Conservation (phyloP, 2,797 vertebrate genomes). For the Silurus lanzhouensis region DNA sequence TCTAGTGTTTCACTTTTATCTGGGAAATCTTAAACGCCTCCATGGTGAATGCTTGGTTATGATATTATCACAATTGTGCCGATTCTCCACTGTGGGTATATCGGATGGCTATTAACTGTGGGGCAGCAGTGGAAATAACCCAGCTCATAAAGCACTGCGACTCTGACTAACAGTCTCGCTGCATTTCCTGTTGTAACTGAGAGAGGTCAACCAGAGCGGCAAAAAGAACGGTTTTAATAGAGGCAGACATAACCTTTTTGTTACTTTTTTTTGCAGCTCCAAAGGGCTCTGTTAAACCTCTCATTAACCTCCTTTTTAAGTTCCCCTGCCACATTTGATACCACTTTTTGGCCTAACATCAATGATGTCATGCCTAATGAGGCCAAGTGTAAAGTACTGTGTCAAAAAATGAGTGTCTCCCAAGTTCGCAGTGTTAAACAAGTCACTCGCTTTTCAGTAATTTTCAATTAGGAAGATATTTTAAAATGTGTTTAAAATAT, state of each 20-base stretch:
- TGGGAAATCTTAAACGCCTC: constrained; percentile 97
- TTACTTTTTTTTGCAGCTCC: constrained; percentile 60
- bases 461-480: constrained; percentile 58
- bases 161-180: constrained; percentile 69
- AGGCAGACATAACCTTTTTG: constrained; percentile 57
- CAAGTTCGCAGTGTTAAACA: constrained; percentile 54
- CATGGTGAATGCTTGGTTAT: constrained; percentile 92
- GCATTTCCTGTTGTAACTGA: constrained; percentile 77
- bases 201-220: constrained; percentile 66
- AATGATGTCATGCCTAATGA: constrained; percentile 66
- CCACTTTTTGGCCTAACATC: constrained; percentile 61
- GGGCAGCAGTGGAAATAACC: constrained; percentile 75
- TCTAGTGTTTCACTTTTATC: constrained; percentile 98
- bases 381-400: constrained; percentile 58
- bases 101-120: constrained; percentile 80
- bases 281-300: constrained; percentile 67
- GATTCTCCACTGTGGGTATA: constrained; percentile 78
- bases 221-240: constrained; percentile 69
- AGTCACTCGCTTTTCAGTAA: constrained; percentile 53
- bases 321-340: constrained; percentile 66
- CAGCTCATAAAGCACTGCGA: constrained; percentile 73
- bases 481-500: constrained; percentile 26
- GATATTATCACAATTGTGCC: constrained; percentile 89
- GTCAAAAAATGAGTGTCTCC: constrained; percentile 60
- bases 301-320: constrained; percentile 72